phyloP scores from a whole-genome alignment of 1,140 invertebrate species.

The Sitodiplosis mosellana region DNA sequence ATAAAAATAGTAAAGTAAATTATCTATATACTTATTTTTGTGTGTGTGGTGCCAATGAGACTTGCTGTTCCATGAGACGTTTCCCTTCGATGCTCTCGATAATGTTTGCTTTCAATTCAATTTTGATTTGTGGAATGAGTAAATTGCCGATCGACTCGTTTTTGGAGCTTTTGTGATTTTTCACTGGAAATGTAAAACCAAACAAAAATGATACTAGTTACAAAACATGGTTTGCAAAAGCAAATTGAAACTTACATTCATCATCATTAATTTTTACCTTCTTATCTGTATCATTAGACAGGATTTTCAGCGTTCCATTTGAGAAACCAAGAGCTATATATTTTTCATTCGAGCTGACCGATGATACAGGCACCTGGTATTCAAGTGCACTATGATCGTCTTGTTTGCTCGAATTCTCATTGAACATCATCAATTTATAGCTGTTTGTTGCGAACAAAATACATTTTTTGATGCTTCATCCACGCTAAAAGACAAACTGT shows the following conservation, averaged over 20 bases:
- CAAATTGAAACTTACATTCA: slow-evolving; percentile 18
- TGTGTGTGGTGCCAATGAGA: slow-evolving; percentile 20
- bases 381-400: too few relatives aligned
- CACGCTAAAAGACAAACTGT: slow-evolving; percentile 8
- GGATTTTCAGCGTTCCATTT: too few relatives aligned
- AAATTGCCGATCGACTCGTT: slow-evolving; percentile 14
- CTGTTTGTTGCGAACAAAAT: slow-evolving; percentile 14
- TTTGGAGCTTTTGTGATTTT: slow-evolving; percentile 12
- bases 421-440: slow-evolving; percentile 6
- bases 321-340: too few relatives aligned
- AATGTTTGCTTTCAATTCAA: slow-evolving; percentile 18
- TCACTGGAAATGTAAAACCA: slow-evolving; percentile 9
- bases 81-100: slow-evolving; percentile 16
- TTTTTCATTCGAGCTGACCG: too few relatives aligned
- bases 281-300: too few relatives aligned
- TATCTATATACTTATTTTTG: too few relatives aligned
- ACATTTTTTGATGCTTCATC: slow-evolving; percentile 9
- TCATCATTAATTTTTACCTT: neutral
- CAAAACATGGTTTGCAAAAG: too few relatives aligned
- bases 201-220: too few relatives aligned
- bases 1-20: too few relatives aligned
- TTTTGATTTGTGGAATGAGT: slow-evolving; percentile 14
- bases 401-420: too few relatives aligned
- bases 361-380: too few relatives aligned
- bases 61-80: slow-evolving; percentile 17